Base-by-base conservation (phyloP, 2,888 invertebrate species). In the Lingula anatina region DNA sequence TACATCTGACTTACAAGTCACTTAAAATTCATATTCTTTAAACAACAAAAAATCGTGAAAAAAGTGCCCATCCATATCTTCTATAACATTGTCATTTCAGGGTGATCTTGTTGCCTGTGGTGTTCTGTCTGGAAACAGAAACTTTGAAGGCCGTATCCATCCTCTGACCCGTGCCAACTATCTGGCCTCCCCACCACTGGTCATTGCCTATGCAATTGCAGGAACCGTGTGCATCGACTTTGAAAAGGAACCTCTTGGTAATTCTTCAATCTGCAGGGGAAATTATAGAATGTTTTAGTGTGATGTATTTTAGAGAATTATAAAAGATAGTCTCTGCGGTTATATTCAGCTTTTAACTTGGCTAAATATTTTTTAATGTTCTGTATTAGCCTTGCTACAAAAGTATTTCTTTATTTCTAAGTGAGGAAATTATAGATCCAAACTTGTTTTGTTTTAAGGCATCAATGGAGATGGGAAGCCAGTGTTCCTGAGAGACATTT, bases 61-160 rank as follows among this genome's bases (percentile, higher is more conserved):
- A n/a, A n/a, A n/a, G n/a, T n/a, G n/a, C n/a, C n/a, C n/a, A n/a
- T n/a, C n/a, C n/a, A n/a, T n/a, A n/a, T n/a, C n/a, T n/a, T n/a
- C n/a, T n/a, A n/a, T n/a, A n/a, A n/a, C n/a, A 37, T 18, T 39
- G 24, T 18, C 35, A 15, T 65, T 71, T 7, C 73, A 90, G 86
- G 91, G 92, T 71, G 90, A 90, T 71, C 80, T 97, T 39, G 91
- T 99, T 0, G 94, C 94, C 66, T 91, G 91, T 70, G 95, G 96
- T 0, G 94, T 99, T 0, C 80, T 99, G 0, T 96, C 96, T 0
- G 97, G 97, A 0, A 99, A 99, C 78, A 83, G 97, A 3, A 99
- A 99, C 80, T 99, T 97, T 77, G 97, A 99, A 77, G 97, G 97
- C 0, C 84, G 99, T 44, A 93, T 99, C 70, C 96, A 99, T 77